Evolutionary conservation across 2,888 invertebrate genomes (phyloP), one percentile per base, ranked within the genome.

Genomic region (Noctua pronuba): DNA sequence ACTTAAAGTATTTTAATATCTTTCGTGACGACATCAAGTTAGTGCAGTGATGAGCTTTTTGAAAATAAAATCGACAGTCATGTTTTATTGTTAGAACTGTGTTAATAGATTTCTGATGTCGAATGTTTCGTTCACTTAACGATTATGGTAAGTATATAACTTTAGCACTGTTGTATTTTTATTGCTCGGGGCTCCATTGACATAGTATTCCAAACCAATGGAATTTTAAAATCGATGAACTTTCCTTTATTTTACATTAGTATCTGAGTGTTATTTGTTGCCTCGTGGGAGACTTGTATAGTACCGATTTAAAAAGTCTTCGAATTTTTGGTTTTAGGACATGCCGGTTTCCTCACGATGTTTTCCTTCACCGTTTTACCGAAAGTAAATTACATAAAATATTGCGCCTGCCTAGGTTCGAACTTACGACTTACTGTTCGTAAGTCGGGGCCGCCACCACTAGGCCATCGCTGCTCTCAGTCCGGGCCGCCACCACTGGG

Each of bases 1-100:
- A 38, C 24, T 24, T 38, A 21, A 38, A 62, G 13, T 70, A 74
- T 66, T 85, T 84, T 77, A 75, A 10, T 79, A 77, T 77, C 66
- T 72, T 68, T 35, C 62, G 68, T 66, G 49, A 77, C 28, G 38
- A 44, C 64, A 38, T 74, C 60, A 70, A 75, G 31, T 75, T 75
- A n/a, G 41, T 70, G 46, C 21, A 52, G 62, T 31, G 67, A 73
- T 38, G 44, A 35, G 24, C 68, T n/a, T n/a, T 80, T 71, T 7
- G 16, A 4, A 24, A 44, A 52, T 46, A 49, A 72, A 35, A 38
- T 60, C n/a, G 10, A 52, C 11, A 44, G 24, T 44, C 41, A 28
- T 44, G 49, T 49, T 74, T 68, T 13, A 67, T 21, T 67, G 18
- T 31, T 64, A 10, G 21, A 71, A 64, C 24, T 71, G 41, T n/a